phyloP scores from a whole-genome alignment of 2,113 vertebrate species.

The Rhinoptilus africanus region DNA sequence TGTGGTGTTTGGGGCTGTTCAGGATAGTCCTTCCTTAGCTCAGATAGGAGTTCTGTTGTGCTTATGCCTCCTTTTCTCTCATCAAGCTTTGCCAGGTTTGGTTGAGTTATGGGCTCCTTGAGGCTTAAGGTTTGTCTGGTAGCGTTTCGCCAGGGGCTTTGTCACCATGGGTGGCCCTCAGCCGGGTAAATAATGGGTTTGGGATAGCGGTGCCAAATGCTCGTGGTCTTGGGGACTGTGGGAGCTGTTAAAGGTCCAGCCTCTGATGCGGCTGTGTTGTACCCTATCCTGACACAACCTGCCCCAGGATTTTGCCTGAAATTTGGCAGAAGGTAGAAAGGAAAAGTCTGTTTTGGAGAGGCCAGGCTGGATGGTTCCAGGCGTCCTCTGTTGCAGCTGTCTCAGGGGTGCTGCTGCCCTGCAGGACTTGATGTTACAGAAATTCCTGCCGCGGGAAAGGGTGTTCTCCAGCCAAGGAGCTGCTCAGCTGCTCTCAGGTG shows the following conservation, averaged over 20 bases:
- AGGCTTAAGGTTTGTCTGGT: neutral
- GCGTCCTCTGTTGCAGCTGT: neutral
- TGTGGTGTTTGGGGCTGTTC: neutral
- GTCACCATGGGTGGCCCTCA: neutral
- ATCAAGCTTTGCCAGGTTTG: neutral
- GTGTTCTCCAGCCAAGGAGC: neutral
- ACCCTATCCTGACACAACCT: neutral
- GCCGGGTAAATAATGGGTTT: neutral
- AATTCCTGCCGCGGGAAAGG: neutral
- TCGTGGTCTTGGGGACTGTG: rapidly evolving
- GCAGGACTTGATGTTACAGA: neutral
- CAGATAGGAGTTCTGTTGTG: neutral
- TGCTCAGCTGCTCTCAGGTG: neutral
- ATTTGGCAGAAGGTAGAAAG: neutral
- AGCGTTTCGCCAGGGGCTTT: neutral
- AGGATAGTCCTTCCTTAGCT: neutral
- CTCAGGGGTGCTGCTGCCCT: neutral
- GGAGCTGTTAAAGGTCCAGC: neutral
- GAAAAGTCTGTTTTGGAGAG: neutral
- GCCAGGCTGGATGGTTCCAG: neutral
- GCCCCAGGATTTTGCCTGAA: neutral
- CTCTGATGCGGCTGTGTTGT: rapidly evolving
- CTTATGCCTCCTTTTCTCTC: neutral
- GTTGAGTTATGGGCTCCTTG: neutral
- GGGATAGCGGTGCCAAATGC: rapidly evolving